These are phyloP conservation scores for Scaptomyza cyrtandrae DNA, from an alignment of 2,888 invertebrate species.

Conservation along the genomic window DNA sequence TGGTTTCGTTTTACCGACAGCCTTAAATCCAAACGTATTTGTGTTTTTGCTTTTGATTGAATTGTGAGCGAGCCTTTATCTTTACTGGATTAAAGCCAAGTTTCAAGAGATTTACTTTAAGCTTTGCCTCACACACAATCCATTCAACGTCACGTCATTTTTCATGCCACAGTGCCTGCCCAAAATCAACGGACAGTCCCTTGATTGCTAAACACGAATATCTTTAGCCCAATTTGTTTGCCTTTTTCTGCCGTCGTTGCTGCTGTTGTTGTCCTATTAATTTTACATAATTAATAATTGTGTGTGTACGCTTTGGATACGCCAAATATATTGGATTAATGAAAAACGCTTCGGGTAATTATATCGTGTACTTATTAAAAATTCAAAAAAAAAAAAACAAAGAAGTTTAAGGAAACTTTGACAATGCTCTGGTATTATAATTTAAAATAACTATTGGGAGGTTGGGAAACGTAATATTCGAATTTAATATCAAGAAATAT, in stretches of 20 bases:
- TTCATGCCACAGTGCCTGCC: slow-evolving; percentile 52
- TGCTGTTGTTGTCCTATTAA: slow-evolving; percentile 50
- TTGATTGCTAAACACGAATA: slow-evolving; percentile 12
- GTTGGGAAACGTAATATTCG: not conserved
- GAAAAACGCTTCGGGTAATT: slow-evolving; percentile 2
- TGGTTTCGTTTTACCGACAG: not conserved
- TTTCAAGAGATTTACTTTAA: slow-evolving; percentile 44
- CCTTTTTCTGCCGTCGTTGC: slow-evolving; percentile 1
- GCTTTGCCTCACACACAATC: slow-evolving; percentile 6
- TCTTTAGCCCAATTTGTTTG: slow-evolving; percentile 19
- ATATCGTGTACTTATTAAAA: slow-evolving; percentile 8
- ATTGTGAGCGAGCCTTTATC: slow-evolving; percentile 18
- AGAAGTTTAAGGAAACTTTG: not conserved
- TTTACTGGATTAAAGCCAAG: slow-evolving; percentile 47
- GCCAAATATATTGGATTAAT: slow-evolving; percentile 31
- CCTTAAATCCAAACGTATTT: slow-evolving; percentile 25
- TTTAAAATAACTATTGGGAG: not conserved
- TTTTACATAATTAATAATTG: slow-evolving; percentile 67
- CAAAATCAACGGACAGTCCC: slow-evolving; percentile 56
- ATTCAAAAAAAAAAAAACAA: not conserved
- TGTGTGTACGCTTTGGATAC: slow-evolving; percentile 38
- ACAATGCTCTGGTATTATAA: too few species aligned
- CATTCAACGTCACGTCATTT: slow-evolving; percentile 16
- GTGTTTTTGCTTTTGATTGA: slow-evolving; percentile 2
- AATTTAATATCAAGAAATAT: too few species aligned